Conservation (phyloP, 2,797 vertebrate species). For the Pipistrellus pipistrellus region DNA sequence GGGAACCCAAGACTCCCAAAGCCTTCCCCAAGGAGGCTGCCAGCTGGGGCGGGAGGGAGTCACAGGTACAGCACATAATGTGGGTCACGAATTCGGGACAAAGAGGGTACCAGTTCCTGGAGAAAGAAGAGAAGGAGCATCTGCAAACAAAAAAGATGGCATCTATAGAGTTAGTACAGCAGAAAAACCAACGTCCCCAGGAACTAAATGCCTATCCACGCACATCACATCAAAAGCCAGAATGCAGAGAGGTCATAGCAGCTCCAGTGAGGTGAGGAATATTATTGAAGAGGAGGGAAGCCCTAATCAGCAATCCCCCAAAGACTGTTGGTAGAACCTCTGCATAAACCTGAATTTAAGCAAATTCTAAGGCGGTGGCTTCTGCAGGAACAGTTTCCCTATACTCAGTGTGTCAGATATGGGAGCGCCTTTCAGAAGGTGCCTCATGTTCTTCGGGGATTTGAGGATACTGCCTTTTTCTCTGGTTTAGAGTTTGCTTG, state of each 20-base stretch:
- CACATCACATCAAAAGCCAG: background rate
- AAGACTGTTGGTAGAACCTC: background rate
- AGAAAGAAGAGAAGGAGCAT: background rate
- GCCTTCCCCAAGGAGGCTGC: background rate
- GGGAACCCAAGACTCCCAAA: background rate
- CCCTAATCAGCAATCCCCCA: background rate
- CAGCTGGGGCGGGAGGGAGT: background rate
- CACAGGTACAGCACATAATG: background rate
- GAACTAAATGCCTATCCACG: background rate
- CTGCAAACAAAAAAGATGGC: background rate
- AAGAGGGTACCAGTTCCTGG: background rate
- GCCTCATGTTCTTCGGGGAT: background rate
- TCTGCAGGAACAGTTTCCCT: background rate
- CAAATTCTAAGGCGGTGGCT: background rate
- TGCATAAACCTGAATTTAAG: background rate
- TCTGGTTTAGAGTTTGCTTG: constrained; percentile 1
- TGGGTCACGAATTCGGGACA: background rate
- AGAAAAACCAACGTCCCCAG: background rate
- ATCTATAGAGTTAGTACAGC: background rate
- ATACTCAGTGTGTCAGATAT: background rate
- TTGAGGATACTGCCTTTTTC: background rate
- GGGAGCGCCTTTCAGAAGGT: background rate
- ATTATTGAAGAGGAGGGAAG: background rate
- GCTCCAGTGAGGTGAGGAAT: background rate
- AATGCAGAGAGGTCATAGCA: background rate